Evolutionary conservation across 2,113 vertebrate genomes (phyloP).

Genomic region (Rhea pennata): DNA sequence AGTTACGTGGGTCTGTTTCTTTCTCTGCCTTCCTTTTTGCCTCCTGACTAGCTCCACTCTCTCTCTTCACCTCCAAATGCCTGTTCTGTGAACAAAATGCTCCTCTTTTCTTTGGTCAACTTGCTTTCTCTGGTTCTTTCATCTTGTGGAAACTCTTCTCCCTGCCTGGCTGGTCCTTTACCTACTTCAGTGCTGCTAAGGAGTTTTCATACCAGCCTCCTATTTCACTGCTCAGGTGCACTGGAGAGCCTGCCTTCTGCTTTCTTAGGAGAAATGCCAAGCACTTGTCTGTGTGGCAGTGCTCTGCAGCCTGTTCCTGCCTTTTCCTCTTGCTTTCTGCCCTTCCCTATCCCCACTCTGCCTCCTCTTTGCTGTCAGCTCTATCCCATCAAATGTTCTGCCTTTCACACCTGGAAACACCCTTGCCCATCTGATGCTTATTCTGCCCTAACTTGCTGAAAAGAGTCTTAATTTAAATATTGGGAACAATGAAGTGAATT

Average conservation of each 20-base stretch:
- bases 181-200: not conserved
- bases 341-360: not conserved
- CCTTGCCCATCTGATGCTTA: not conserved
- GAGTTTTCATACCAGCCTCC: not conserved
- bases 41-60: not conserved
- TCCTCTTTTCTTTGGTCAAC: not conserved
- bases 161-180: not conserved
- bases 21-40: not conserved
- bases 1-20: not conserved
- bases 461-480: not conserved
- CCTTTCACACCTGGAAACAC: not conserved
- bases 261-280: not conserved
- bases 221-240: not conserved
- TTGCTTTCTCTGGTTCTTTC: not conserved
- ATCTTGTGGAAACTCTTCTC: not conserved
- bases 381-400: no score
- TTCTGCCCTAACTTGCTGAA: not conserved
- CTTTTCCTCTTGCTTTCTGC: not conserved
- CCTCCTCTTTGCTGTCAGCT: no score
- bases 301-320: not conserved
- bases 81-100: accelerated
- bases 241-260: not conserved
- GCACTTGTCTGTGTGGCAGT: not conserved
- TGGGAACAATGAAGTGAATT: not conserved
- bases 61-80: not conserved